Evolutionary conservation across 2,113 vertebrate species (phyloP).

Genomic region (Vidua chalybeata): DNA sequence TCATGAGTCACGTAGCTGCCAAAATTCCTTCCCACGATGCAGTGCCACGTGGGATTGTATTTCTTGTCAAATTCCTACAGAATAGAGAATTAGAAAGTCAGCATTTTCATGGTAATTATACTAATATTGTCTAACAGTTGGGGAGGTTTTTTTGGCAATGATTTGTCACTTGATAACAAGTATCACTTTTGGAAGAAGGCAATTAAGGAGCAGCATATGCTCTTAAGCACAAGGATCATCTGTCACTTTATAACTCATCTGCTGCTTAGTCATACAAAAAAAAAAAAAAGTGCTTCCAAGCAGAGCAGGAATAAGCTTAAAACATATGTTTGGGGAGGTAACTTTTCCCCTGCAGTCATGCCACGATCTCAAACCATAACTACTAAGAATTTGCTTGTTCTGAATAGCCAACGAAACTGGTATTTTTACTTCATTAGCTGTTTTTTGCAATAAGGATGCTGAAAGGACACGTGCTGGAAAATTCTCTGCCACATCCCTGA

Average conservation of each 20-base stretch:
- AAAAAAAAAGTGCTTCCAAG: background rate
- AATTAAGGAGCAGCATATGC: slow-evolving; percentile 26
- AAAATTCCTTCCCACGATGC: slow-evolving; percentile 97
- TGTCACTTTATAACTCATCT: background rate
- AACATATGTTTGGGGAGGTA: background rate
- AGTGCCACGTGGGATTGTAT: slow-evolving; percentile 98
- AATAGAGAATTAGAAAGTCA: slow-evolving; percentile 1
- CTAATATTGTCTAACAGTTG: background rate
- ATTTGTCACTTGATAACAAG: background rate
- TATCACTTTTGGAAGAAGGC: background rate
- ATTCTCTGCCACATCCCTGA: background rate
- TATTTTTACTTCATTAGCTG: background rate
- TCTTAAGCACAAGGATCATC: slow-evolving; percentile 16
- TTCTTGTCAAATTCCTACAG: slow-evolving; percentile 97
- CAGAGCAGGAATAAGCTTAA: background rate
- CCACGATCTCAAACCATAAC: background rate
- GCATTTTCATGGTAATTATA: background rate
- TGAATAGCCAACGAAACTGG: background rate
- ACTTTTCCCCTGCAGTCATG: background rate
- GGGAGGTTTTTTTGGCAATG: background rate
- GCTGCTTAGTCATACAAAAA: slow-evolving; percentile 5
- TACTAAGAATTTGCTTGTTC: background rate
- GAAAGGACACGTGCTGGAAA: background rate
- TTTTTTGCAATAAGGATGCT: background rate
- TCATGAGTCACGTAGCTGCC: slow-evolving; percentile 98